Percentiles rank a stretch among this genome's conserved stretches.
These are phyloP conservation scores for Helicoverpa assulta DNA, from an alignment of 2,888 invertebrate genomes.

Conservation along the genomic window DNA sequence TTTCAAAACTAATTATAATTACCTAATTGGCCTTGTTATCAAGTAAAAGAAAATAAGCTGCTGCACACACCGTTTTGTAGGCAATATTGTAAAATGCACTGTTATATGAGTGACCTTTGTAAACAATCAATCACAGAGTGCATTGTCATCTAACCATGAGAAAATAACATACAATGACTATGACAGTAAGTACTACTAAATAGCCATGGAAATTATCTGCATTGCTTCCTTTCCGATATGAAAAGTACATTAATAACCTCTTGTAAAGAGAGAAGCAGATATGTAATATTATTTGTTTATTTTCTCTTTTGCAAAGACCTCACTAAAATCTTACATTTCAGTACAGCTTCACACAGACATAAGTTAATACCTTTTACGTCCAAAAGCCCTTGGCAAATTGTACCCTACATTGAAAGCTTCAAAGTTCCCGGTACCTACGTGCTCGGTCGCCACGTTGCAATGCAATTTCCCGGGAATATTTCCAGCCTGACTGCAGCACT, in stretches of 20 bases:
- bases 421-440: constrained; percentile 5
- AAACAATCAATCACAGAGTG: constrained; percentile 31
- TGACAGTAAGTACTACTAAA: neutral
- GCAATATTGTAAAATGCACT: neutral
- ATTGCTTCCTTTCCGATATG: no score
- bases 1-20: constrained; percentile 11
- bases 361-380: neutral
- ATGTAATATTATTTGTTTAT: no score
- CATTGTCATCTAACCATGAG: constrained; percentile 12
- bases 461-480: constrained; percentile 33
- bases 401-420: neutral
- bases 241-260: no score
- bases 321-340: no score
- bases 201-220: no score
- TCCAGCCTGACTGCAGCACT: constrained; percentile 18
- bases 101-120: constrained; percentile 33
- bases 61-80: neutral
- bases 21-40: constrained; percentile 23
- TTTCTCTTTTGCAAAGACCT: no score
- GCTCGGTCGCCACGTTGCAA: constrained; percentile 25
- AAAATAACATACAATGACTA: constrained; percentile 16
- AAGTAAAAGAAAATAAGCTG: constrained; percentile 17
- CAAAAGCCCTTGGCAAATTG: neutral
- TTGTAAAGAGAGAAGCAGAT: no score
- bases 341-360: no score